These are phyloP conservation scores for Oncorhynchus masou DNA, from an alignment of 2,113 vertebrate genomes.

Conservation along the genomic window DNA sequence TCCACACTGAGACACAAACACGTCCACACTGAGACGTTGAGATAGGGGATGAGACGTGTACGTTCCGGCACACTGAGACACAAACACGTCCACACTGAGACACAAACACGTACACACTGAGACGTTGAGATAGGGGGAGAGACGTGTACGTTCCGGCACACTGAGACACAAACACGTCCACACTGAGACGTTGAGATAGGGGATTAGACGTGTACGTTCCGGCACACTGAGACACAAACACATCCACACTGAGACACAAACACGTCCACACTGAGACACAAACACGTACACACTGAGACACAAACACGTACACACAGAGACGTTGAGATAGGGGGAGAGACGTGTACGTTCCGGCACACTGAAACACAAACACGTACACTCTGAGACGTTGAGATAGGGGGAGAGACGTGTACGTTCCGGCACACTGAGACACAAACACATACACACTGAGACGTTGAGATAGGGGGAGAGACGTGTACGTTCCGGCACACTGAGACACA, in stretches of 20 bases:
- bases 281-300: no score
- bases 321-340: neutral
- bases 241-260: neutral
- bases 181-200: neutral
- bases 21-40: no score
- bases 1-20: no score
- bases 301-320: neutral
- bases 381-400: neutral
- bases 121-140: no score
- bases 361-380: neutral
- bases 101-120: no score
- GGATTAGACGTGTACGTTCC: neutral
- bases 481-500: neutral
- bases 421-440: neutral
- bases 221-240: neutral
- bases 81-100: no score
- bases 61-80: no score
- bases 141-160: no score
- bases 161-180: no score
- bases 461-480: neutral
- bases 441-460: neutral
- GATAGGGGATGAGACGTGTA: no score
- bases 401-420: neutral
- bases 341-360: neutral
- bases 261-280: neutral